Evolutionary conservation across 1,140 invertebrate species (phyloP), one percentile per base, ranked within the genome.

Genomic region (Anthonomus grandis): DNA sequence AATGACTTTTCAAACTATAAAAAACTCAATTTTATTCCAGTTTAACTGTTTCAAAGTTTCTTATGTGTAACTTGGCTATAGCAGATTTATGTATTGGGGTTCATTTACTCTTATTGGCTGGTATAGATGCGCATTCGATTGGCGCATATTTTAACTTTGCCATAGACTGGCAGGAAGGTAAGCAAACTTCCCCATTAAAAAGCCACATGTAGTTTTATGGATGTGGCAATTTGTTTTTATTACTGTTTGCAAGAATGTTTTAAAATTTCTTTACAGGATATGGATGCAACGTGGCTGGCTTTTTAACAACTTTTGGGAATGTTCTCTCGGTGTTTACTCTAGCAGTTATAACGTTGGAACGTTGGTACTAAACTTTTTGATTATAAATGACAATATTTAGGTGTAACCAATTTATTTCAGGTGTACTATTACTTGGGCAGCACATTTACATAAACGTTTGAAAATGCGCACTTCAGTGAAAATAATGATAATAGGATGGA

Each of bases 71-170:
- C 73, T 75, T 95, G 38, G 89, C 91, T 0, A 83, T 90, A 63
- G 91, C 92, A 18, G 92, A 95, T 74, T 75, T 91, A 0, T 89
- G 86, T 57, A 87, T 92, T 74, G 91, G 90, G 3, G 61, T 90
- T 2, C 94, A 95, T 74, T 75, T 95, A 15, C 76, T 92, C 3
- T 78, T 93, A 57, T 79, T 95, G 18, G 91, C 91, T 1, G 81
- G 84, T 0, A 85, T 90, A 42, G 92, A 95, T 76, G 75, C 86
- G 0, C 82, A 84, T 51, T 93, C 89, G 0, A 83, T 89, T 50
- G 88, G 89, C 3, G 83, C 84, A 47, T 95, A 93, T 74, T 94
- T 93, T 70, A 93, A 92, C 72, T 87, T 87, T 68, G 91, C 92
- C 1, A 90, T 91, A 55, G 81, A 88, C 66, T 95, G 92, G 92